Evolutionary conservation across 2,888 invertebrate species (phyloP).

Genomic region (Idaea aversata): DNA sequence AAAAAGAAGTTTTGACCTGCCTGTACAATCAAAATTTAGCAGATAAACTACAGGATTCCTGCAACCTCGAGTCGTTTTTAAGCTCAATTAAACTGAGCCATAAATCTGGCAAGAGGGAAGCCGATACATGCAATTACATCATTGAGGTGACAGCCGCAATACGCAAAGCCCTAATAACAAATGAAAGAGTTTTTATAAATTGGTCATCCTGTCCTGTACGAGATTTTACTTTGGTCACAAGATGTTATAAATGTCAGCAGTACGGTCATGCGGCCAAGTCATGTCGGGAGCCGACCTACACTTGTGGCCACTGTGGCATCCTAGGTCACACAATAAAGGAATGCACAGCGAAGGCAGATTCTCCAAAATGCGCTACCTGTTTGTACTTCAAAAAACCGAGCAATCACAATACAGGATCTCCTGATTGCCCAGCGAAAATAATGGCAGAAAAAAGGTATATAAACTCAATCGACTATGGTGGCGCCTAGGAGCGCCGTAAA

Average conservation of each 20-base stretch:
- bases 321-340: not conserved
- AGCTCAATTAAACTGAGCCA: not conserved
- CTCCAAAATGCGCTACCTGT: not conserved
- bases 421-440: not conserved
- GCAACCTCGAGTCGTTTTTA: not conserved
- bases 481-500: not conserved
- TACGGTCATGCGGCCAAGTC: slow-evolving; percentile 1
- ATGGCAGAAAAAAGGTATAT: not conserved
- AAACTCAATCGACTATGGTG: not conserved
- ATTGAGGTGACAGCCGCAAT: not conserved
- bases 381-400: not conserved
- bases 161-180: not conserved
- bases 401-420: not conserved
- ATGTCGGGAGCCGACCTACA: not conserved
- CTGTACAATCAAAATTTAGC: slow-evolving; percentile 5
- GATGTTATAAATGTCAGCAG: slow-evolving; percentile 9
- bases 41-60: not conserved
- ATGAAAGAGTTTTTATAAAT: slow-evolving; percentile 2
- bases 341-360: not conserved
- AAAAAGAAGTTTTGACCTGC: slow-evolving; percentile 5
- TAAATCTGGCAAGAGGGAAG: not conserved
- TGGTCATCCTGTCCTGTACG: slow-evolving; percentile 7
- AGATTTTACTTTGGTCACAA: slow-evolving; percentile 9
- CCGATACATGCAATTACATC: not conserved
- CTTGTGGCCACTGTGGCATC: slow-evolving; percentile 2